Conservation (phyloP, 2,888 invertebrate genomes). For the Endotricha flammealis region DNA sequence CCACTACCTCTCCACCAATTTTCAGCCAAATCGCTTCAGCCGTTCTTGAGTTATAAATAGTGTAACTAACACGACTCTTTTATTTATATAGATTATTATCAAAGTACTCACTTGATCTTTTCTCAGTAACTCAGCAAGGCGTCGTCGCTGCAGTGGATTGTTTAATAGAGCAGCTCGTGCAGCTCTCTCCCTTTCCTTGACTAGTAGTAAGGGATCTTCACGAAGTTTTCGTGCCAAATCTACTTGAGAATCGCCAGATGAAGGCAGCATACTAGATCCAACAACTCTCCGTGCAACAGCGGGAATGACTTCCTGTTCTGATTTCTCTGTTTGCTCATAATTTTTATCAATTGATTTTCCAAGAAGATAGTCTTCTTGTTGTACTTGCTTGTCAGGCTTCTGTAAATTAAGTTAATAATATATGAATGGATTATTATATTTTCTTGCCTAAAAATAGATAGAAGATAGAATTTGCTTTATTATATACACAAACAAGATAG, state of each 20-base stretch:
- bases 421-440: neutral
- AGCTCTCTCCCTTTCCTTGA: slow-evolving; percentile 94
- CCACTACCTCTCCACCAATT: no score
- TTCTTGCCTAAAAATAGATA: no score
- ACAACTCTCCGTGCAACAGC: slow-evolving; percentile 69
- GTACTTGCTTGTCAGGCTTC: slow-evolving; percentile 80
- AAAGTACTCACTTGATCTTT: slow-evolving; percentile 70
- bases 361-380: slow-evolving; percentile 92
- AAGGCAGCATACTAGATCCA: slow-evolving; percentile 59
- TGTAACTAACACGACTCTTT: no score
- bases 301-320: slow-evolving; percentile 88
- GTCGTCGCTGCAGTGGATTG: slow-evolving; percentile 94
- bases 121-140: slow-evolving; percentile 87
- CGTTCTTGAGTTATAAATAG: no score
- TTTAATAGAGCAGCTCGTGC: slow-evolving; percentile 89
- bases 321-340: slow-evolving; percentile 79
- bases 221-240: slow-evolving; percentile 93
- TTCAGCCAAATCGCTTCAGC: no score
- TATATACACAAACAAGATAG: no score
- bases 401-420: slow-evolving; percentile 33
- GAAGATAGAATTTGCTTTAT: no score
- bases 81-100: no score
- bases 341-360: slow-evolving; percentile 90
- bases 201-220: slow-evolving; percentile 94
- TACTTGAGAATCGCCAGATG: slow-evolving; percentile 82